A percentile compares a stretch with the other conserved stretches of the same genome.
Conservation (phyloP, 2,113 vertebrate genomes). For the Callaeas wilsoni region DNA sequence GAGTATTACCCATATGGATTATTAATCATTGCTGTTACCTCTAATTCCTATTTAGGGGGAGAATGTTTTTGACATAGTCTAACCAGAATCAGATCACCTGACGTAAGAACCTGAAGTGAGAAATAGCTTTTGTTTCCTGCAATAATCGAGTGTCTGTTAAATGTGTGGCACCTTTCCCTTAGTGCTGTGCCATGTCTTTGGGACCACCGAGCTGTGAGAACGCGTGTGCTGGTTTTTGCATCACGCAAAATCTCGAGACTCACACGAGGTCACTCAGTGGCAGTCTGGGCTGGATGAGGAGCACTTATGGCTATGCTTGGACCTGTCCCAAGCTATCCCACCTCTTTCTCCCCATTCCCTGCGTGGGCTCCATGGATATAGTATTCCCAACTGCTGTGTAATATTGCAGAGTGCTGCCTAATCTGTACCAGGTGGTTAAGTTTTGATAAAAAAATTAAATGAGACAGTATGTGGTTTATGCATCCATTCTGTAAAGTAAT, state of each 20-base stretch:
- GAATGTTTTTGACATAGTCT: neutral
- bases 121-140: neutral
- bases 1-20: neutral
- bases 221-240: neutral
- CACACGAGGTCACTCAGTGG: neutral
- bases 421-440: conserved; percentile 32
- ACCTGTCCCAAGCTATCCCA: neutral
- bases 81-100: neutral
- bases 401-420: neutral
- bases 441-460: conserved; percentile 25
- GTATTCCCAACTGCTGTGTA: neutral
- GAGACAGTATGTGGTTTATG: neutral
- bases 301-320: neutral
- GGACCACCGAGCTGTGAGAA: fast-evolving
- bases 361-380: neutral
- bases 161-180: neutral
- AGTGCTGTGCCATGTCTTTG: neutral
- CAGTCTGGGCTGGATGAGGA: neutral
- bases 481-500: conserved; percentile 8
- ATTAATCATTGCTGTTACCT: conserved; percentile 2
- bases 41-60: neutral
- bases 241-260: neutral
- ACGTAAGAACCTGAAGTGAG: neutral
- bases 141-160: neutral
- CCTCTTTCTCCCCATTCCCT: neutral